Base-by-base conservation (phyloP, 2,797 vertebrate genomes). In the Hafferia zeledoni region DNA sequence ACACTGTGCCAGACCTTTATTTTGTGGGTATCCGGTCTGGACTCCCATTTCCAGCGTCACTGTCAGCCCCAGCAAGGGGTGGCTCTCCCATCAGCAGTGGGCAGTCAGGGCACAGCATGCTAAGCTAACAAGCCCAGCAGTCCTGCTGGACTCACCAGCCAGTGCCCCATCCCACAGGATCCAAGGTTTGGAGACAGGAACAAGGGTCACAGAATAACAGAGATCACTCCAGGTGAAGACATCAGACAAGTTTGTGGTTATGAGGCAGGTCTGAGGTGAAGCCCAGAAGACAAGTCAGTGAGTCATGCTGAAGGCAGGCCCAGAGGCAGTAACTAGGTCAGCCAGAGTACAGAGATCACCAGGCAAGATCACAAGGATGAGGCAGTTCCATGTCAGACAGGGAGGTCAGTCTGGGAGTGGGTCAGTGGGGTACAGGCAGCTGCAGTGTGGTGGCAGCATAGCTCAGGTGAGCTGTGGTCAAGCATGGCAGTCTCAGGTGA, bases 21-120 rank as follows among this genome's bases (percentile, higher is more conserved):
- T 94, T 90, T 89, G 65, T 18, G 87, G 18, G 37, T 91, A 89
- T 96, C 95, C 94, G 94, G 91, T 85, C 65, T 71, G 70, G 75
- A 46, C 70, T 91, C 81, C 19, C 64, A 43, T 87, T 94, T 95
- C 89, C 91, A 95, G 93, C 6, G 1, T 63, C 76, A 10, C 71
- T 2, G 3, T 83, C 65, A 81, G 74, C 46, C 79, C 33, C 77
- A 31, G 74, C 7, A 3, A 90, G 90, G 83, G 76, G 20, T 0
- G 57, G 33, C 49, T 75, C 64, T 23, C 31, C 37, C 49, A 33
- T 30, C 24, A 43, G 68, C 1, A 0, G 10, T 2, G 18, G 33
- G 44, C 20, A 74, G 31, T 11, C 1, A 1, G 44, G n/a, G 24
- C 80, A 80, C 41, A 72, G 64, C 4, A 4, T 76, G 75, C 78